Evolutionary conservation across 2,113 vertebrate species (phyloP).

Genomic region (Saccopteryx leptura): DNA sequence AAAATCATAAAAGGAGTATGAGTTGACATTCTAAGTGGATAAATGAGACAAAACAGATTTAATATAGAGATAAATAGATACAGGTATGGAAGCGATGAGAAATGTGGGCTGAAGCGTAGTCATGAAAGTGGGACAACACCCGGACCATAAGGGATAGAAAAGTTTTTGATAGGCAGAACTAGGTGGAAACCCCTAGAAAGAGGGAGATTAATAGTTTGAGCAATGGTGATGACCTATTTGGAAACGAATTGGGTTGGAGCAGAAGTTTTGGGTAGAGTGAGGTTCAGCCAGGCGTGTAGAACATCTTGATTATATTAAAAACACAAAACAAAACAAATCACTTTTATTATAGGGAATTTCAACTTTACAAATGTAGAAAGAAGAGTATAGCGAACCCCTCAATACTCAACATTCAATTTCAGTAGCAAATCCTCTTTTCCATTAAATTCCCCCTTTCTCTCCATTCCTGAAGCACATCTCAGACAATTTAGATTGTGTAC

Average conservation of each 20-base stretch:
- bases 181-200: background rate
- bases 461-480: constrained; percentile 23
- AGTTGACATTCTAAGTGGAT: constrained; percentile 24
- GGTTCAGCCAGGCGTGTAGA: background rate
- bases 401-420: constrained; percentile 40
- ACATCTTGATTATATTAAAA: constrained; percentile 49
- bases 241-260: constrained; percentile 31
- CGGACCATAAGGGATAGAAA: background rate
- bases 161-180: constrained; percentile 41
- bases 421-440: constrained; percentile 38
- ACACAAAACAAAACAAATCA: background rate
- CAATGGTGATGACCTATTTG: constrained; percentile 36
- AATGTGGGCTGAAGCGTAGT: constrained; percentile 29
- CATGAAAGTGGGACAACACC: background rate
- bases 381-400: background rate
- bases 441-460: constrained; percentile 7
- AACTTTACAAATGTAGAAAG: background rate
- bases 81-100: constrained; percentile 48
- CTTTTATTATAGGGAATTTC: constrained; percentile 51
- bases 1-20: background rate
- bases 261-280: constrained; percentile 49
- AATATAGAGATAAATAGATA: background rate
- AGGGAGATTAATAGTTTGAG: constrained; percentile 21
- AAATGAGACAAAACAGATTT: constrained; percentile 61
- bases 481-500: background rate